Evolutionary conservation across 2,113 vertebrate genomes (phyloP).

Genomic region (Podarcis cretensis): DNA sequence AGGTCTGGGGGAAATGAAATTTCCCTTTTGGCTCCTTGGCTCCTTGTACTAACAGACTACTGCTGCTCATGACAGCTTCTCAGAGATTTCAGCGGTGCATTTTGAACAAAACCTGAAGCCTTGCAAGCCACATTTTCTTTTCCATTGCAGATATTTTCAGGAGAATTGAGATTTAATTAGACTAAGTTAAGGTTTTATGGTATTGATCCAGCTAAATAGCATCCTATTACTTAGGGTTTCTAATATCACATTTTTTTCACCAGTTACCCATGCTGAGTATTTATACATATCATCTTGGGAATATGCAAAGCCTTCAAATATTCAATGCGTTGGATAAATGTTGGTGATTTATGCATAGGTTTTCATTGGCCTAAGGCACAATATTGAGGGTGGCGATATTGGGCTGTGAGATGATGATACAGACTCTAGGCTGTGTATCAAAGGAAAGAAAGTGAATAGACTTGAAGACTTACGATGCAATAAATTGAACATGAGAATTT

Average conservation of each 20-base stretch:
- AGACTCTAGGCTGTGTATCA: not conserved
- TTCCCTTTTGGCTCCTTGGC: not conserved
- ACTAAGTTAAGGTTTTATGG: not conserved
- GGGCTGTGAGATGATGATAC: not conserved
- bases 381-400: not conserved
- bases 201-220: not conserved
- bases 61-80: not conserved
- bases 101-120: not conserved
- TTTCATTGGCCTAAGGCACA: not conserved
- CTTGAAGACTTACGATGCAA: not conserved
- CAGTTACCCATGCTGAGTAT: not conserved
- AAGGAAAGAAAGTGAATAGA: not conserved
- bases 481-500: not conserved
- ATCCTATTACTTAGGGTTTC: not conserved
- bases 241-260: not conserved
- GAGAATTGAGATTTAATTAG: not conserved
- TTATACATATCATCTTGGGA: not conserved
- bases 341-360: not conserved
- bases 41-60: not conserved
- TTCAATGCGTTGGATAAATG: not conserved
- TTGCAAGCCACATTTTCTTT: not conserved
- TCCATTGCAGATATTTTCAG: constrained; percentile 14
- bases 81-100: too few species aligned
- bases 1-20: not conserved
- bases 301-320: not conserved